Evolutionary conservation across 2,888 invertebrate species (phyloP), one percentile per base, ranked within the genome.

Genomic region (Lottia gigantea): DNA sequence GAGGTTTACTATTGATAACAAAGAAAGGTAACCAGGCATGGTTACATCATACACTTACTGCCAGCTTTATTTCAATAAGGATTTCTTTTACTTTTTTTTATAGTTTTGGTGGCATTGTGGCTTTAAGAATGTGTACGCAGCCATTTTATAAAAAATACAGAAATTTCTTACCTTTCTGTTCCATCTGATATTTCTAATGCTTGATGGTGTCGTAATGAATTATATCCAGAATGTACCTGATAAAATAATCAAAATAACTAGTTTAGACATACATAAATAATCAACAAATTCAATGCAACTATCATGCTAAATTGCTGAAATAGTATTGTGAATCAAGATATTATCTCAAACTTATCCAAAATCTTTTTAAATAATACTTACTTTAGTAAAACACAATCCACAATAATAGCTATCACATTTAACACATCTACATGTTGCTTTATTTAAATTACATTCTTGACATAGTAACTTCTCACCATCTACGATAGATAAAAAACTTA

Each of bases 351-450:
- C 31, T 3, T 3, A 40, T 8, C 1, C 11, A 4, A 40, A 40
- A 40, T 40, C 0, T 40, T 40, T 40, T 1, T 40, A 8, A 4
- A 6, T 1, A 4, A 40, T 40, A 40, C 71, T 69, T 68, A 85
- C 84, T 80, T 79, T 81, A 62, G 78, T 73, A 74, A 83, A 84
- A 70, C 85, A 85, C 2, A 64, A 66, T n/a, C 67, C 69, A 70
- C 85, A 85, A 77, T 83, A 76, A 12, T 78, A 74, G 55, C 79
- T 78, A 46, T 81, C 83, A 81, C 85, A 85, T 67, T 83, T 80
- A 12, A 75, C 70, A 80, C 85, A 85, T 31, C 76, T 71, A 71
- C 77, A 80, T 15, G 78, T 74, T 6, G 81, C 82, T 46, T 61
- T 55, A 64, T 77, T 80, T 40, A 72, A 72, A 19, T 62, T 47